Conservation (phyloP, 2,797 vertebrate genomes). For the Neopelma chrysocephalum region DNA sequence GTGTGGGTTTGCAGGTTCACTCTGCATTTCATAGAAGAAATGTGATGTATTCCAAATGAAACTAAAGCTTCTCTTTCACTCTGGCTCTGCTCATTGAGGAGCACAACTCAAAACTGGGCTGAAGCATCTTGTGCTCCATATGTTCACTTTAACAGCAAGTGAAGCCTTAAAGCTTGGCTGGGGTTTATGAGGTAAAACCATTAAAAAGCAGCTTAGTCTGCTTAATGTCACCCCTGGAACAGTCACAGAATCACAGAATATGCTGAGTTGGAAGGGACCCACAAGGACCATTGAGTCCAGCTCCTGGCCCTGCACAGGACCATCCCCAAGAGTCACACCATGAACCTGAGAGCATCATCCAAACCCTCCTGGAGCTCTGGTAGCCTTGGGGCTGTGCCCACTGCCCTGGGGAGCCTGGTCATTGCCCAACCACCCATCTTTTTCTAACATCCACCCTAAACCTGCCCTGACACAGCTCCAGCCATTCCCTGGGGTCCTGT, state of each 20-base stretch:
- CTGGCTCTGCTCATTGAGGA: not conserved
- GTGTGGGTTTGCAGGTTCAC: not conserved
- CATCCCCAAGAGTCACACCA: not conserved
- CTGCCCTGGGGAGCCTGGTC: not conserved
- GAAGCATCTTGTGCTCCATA: not conserved
- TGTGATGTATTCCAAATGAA: not conserved
- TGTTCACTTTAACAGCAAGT: not conserved
- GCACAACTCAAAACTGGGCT: not conserved
- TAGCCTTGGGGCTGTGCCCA: not conserved
- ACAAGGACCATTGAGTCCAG: not conserved
- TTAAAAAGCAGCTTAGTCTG: not conserved
- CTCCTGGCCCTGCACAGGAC: not conserved
- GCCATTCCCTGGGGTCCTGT: not conserved
- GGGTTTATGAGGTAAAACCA: not conserved
- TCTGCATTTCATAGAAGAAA: not conserved
- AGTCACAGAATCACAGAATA: not conserved
- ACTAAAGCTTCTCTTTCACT: not conserved
- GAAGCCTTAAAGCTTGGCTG: not conserved
- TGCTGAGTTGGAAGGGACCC: not conserved
- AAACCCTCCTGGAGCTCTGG: not conserved
- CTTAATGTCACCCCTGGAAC: not conserved
- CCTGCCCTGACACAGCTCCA: not conserved
- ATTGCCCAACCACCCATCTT: not conserved
- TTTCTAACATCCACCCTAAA: fast-evolving
- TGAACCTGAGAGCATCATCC: not conserved